Base-by-base conservation (phyloP, 2,797 vertebrate genomes). In the Propithecus deckenii region DNA sequence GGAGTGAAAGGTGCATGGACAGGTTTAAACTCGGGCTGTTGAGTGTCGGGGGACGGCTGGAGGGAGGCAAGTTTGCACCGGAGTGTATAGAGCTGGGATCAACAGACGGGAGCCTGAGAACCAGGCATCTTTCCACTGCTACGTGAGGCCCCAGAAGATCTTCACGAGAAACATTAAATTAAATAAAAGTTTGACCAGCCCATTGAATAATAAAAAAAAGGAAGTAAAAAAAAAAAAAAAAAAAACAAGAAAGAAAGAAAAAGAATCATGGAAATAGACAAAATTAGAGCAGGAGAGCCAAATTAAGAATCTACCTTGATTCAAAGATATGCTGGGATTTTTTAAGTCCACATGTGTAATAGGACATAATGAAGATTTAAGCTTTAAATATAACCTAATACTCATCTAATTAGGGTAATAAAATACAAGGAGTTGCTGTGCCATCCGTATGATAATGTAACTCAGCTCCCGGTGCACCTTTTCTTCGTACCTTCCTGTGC, bases 391-490 rank as follows among this genome's bases (percentile, higher is more conserved):
- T 89, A 92, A 81, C 85, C 71, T 65, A 94, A 93, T 87, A 80
- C 89, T 63, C 67, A 63, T 83, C 94, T 97, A 83, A 95, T 96
- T 92, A 95, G 50, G 86, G 79, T 86, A 87, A 96, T 87, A 96
- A 97, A 96, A 92, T 81, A 41, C 0, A 3, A 81, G 86, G 43
- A 79, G 55, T 23, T 80, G 48, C 75, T 57, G 28, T 48, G 63
- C 86, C 79, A 75, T 89, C 88, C 63, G 14, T 89, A 81, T 71
- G 46, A 79, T 89, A 87, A 93, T 50, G 5, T 17, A 61, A 83
- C 23, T 85, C 83, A 32, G 18, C 1, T 41, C 93, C 28, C 11
- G 35, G 57, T 25, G 30, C 63, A n/a, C 55, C 7, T 8, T 81
- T 25, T 15, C 35, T 22, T 23, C 46, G 89, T 25, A 30, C 15